These are phyloP conservation scores for Brachypodius melanocephalos DNA, from an alignment of 2,113 vertebrate genomes.

Conservation along the genomic window DNA sequence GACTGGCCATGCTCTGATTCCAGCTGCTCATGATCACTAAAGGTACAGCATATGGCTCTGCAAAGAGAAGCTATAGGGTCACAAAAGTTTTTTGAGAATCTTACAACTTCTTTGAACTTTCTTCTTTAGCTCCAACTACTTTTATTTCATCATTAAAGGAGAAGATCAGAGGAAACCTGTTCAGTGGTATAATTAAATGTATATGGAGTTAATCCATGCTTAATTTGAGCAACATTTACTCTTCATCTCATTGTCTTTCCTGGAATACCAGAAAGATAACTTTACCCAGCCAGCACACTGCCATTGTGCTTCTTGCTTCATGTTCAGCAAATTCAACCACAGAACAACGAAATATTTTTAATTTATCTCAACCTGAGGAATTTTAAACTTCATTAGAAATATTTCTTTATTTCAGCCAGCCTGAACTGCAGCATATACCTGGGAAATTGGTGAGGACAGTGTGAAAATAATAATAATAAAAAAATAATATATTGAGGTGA, in stretches of 20 bases:
- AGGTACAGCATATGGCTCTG: neutral
- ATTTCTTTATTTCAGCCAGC: neutral
- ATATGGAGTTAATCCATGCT: neutral
- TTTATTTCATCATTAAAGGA: slow-evolving; percentile 6
- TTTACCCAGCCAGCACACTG: neutral
- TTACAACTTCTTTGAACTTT: neutral
- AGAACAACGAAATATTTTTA: neutral
- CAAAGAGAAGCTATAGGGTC: neutral
- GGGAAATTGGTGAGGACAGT: neutral
- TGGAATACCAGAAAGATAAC: neutral
- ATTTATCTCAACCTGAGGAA: neutral
- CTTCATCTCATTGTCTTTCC: neutral
- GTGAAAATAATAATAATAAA: neutral
- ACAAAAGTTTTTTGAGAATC: neutral
- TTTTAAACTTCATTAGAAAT: neutral
- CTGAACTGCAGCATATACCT: neutral
- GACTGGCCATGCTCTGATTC: neutral
- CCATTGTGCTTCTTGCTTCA: neutral
- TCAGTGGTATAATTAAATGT: neutral
- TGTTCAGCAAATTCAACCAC: neutral
- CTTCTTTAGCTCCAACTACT: neutral
- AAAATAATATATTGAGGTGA: neutral
- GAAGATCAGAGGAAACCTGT: neutral
- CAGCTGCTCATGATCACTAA: neutral
- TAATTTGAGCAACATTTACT: neutral